These are phyloP conservation scores for Dioctria rufipes DNA, from an alignment of 2,888 invertebrate genomes.

Conservation along the genomic window DNA sequence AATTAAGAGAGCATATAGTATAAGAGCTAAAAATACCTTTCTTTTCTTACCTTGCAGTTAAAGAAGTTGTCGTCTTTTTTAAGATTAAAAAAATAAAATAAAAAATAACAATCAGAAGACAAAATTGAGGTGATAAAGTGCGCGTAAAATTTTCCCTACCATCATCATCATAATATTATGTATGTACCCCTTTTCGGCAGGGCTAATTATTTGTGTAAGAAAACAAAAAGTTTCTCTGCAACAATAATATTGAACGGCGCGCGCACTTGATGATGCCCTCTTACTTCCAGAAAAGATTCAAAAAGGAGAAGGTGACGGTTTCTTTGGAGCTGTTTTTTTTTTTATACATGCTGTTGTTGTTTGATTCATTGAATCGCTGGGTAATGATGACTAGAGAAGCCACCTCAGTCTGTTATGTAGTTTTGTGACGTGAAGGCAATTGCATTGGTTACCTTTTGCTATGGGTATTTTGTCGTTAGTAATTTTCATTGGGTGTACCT, in stretches of 20 bases:
- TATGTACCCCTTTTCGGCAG: slow-evolving; percentile 1
- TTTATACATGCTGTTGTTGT: too few species aligned
- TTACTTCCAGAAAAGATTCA: background rate
- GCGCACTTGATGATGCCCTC: background rate
- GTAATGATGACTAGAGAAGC: background rate
- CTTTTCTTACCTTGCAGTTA: background rate
- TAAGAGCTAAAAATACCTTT: background rate
- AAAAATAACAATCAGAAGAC: background rate
- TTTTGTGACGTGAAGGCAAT: slow-evolving; percentile 8
- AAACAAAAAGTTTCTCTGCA: slow-evolving; percentile 21
- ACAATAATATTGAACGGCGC: slow-evolving; percentile 21
- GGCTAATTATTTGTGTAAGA: background rate
- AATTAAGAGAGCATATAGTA: too few species aligned
- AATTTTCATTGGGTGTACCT: too few species aligned
- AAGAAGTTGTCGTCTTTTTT: background rate
- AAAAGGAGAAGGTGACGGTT: slow-evolving; percentile 14
- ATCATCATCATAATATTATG: background rate
- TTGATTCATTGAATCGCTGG: slow-evolving; percentile 3
- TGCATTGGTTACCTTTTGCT: slow-evolving; percentile 13
- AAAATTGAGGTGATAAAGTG: background rate
- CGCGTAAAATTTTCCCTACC: slow-evolving; percentile 16
- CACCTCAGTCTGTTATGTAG: background rate
- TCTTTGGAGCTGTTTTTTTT: background rate
- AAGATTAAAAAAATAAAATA: background rate
- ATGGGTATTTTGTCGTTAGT: background rate